A percentile compares a stretch with the other conserved stretches of the same genome.
phyloP scores from a whole-genome alignment of 2,888 invertebrate species.

The Rotaria magnacalcarata region DNA sequence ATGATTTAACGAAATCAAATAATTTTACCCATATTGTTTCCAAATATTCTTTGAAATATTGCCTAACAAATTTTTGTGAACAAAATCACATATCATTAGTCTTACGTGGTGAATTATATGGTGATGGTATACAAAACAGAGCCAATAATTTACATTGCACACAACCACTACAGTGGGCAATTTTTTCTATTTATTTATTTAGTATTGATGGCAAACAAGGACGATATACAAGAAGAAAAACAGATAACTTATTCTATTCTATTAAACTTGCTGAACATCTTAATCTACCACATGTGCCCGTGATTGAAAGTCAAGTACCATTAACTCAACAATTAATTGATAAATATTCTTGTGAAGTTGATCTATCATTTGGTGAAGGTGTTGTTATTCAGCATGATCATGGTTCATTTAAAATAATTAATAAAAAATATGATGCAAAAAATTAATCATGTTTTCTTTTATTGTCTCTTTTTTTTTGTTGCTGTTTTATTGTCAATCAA shows the following conservation, averaged over 20 bases:
- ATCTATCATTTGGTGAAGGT: not conserved
- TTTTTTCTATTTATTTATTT: not conserved
- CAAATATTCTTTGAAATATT: not conserved
- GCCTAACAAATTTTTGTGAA: not conserved
- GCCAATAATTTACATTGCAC: not conserved
- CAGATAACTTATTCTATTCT: not conserved
- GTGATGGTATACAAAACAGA: not conserved
- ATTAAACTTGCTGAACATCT: not conserved
- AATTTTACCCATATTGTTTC: slow-evolving; percentile 2
- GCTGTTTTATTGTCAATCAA: not conserved
- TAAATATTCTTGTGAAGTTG: not conserved
- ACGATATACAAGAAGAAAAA: not conserved
- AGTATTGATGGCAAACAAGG: not conserved
- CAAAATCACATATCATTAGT: not conserved
- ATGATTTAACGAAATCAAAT: not conserved
- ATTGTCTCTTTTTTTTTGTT: not conserved
- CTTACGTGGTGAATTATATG: not conserved
- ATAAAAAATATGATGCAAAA: not conserved
- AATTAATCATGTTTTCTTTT: not conserved
- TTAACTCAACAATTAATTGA: slow-evolving; percentile 2
- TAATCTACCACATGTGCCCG: not conserved
- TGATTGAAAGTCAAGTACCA: not conserved
- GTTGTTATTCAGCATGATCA: slow-evolving; percentile 1
- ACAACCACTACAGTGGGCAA: not conserved
- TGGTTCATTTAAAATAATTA: slow-evolving; percentile 6